A percentile compares a stretch with the other conserved stretches of the same genome.
Evolutionary conservation across 2,888 invertebrate genomes (phyloP).

Genomic region (Zygothrica quintamaculata): DNA sequence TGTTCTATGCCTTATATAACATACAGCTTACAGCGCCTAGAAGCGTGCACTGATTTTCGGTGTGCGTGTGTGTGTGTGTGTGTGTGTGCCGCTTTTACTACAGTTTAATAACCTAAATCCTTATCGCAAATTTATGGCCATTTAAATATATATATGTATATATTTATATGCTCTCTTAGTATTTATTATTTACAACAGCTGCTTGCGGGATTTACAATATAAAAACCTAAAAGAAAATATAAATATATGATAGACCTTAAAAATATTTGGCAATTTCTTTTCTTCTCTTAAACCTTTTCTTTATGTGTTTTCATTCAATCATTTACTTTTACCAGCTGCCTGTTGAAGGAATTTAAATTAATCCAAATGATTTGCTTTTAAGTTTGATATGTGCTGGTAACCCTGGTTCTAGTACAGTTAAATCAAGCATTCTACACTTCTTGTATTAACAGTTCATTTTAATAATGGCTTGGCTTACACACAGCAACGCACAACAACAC

Average conservation of each 20-base stretch:
- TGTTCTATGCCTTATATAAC: slow-evolving; percentile 7
- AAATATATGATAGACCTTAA: slow-evolving; percentile 48
- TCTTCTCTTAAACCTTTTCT: slow-evolving; percentile 41
- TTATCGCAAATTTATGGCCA: slow-evolving; percentile 73
- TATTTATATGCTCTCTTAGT: no score
- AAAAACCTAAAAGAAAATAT: slow-evolving; percentile 12
- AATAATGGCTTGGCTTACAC: slow-evolving; percentile 59
- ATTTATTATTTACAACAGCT: slow-evolving; percentile 76
- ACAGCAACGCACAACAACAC: slow-evolving; percentile 27
- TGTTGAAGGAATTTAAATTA: background rate
- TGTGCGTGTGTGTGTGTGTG: no score
- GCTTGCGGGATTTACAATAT: slow-evolving; percentile 62
- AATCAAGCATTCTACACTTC: slow-evolving; percentile 56
- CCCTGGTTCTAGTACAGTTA: slow-evolving; percentile 37
- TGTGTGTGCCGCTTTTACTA: slow-evolving; percentile 55
- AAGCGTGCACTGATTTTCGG: slow-evolving; percentile 79
- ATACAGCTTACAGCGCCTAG: slow-evolving; percentile 58
- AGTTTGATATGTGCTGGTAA: slow-evolving; percentile 49
- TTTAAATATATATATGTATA: slow-evolving; percentile 67
- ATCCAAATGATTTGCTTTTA: slow-evolving; percentile 14
- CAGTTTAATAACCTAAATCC: slow-evolving; percentile 72
- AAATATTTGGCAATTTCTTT: no score
- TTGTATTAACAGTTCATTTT: slow-evolving; percentile 78
- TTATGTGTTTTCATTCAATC: slow-evolving; percentile 1
- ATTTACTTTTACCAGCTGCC: no score